Base-by-base conservation (phyloP, 2,797 vertebrate genomes). In the Pyrocephalus nanus region DNA sequence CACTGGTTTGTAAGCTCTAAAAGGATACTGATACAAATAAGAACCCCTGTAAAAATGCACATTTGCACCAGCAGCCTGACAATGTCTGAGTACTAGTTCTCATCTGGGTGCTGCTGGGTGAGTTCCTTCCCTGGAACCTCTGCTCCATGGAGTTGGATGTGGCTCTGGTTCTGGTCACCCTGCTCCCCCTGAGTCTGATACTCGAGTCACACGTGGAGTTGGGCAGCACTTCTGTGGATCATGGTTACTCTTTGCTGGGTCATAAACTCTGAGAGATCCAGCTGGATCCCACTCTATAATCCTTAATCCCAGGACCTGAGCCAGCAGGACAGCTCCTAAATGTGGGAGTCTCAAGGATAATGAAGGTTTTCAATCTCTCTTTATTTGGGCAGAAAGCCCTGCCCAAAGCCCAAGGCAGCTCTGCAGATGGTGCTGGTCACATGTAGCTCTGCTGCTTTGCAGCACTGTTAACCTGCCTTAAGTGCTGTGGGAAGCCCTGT, bases 191-290 rank as follows among this genome's bases (percentile, higher is more conserved):
- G 17, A 34, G 7, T 47, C 25, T 80, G 40, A 43, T 71, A 23
- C 15, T 60, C 0, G 0, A 67, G 12, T 74, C 64, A 60, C 18
- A 11, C 0, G 0, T 36, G 34, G 20, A 17, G 5, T 29, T 73
- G 57, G 2, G 18, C 58, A n/a, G 26, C 82, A 38, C 15, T 55
- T 90, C 17, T 60, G n/a, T 88, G 72, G 16, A 43, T 32, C 30
- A 3, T 15, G 11, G 26, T 40, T 42, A 42, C 42, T 42, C 42
- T 42, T 42, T 15, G 15, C 42, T 42, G 42, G 42, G 42, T 16
- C 42, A 42, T 42, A 42, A 42, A 42, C 42, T 42, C 40, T 16
- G 26, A n/a, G 60, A 86, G 12, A 73, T 55, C 10, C 47, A 72
- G 3, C 27, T 71, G 38, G 22, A 71, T 43, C 18, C 30, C 36